Conservation (phyloP, 1,140 invertebrate genomes). For the Papilio machaon region DNA sequence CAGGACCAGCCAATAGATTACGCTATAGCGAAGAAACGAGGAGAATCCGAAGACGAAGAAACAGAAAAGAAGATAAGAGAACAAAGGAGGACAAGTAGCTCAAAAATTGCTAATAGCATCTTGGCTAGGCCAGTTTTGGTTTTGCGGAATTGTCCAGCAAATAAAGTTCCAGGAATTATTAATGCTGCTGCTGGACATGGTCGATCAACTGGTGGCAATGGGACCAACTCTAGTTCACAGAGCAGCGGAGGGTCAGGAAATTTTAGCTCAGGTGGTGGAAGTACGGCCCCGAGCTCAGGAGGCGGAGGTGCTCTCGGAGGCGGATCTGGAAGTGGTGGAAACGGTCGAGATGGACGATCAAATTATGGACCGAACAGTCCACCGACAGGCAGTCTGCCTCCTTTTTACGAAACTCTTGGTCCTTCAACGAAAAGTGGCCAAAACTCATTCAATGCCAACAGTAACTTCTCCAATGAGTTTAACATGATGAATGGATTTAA, state of each 20-base stretch:
- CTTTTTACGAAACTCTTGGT: constrained; percentile 90
- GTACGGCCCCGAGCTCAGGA: constrained; percentile 82
- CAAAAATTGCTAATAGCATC: constrained; percentile 83
- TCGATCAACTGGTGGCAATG: constrained; percentile 83
- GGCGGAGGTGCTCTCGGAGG: constrained; percentile 84
- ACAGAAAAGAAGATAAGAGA: constrained; percentile 83
- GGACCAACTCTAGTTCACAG: constrained; percentile 79
- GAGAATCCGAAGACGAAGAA: constrained; percentile 85
- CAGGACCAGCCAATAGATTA: constrained; percentile 95
- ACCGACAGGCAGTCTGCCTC: constrained; percentile 90
- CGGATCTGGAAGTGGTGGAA: constrained; percentile 86
- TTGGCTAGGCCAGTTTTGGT: constrained; percentile 76
- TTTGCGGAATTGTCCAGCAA: constrained; percentile 78
- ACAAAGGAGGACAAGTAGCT: constrained; percentile 83
- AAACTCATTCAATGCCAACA: constrained; percentile 83
- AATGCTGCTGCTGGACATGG: constrained; percentile 90
- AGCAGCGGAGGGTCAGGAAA: constrained; percentile 81
- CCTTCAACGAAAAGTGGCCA: constrained; percentile 86
- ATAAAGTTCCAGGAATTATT: constrained; percentile 83
- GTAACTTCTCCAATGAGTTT: constrained; percentile 81
- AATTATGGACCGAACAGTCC: constrained; percentile 93
- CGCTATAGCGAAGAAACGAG: constrained; percentile 90
- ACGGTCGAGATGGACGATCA: constrained; percentile 88
- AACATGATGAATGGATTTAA: constrained; percentile 85
- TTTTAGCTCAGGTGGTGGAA: constrained; percentile 80